A percentile compares a stretch with the other conserved stretches of the same genome.
Conservation (phyloP, 2,113 vertebrate genomes). For the Bagarius yarrelli region DNA sequence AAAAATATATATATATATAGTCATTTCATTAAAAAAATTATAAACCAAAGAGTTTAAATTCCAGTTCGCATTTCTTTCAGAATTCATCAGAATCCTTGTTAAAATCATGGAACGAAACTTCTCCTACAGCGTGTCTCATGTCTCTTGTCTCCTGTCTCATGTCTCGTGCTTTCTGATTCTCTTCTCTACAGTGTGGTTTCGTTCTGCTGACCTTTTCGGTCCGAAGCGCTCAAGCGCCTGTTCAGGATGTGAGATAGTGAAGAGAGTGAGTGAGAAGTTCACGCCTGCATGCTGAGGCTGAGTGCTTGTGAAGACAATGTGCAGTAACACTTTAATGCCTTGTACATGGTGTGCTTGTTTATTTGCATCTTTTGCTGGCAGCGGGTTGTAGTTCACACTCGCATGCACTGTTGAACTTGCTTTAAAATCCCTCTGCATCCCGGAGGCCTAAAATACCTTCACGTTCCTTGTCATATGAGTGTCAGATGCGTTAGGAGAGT, state of each 20-base stretch:
- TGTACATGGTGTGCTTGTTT: neutral
- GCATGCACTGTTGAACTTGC: slow-evolving; percentile 17
- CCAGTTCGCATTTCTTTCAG: neutral
- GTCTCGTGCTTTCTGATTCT: neutral
- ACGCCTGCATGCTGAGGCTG: slow-evolving; percentile 30
- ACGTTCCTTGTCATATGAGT: slow-evolving; percentile 39
- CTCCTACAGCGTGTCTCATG: neutral
- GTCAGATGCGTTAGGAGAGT: slow-evolving; percentile 52
- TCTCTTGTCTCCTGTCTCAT: neutral
- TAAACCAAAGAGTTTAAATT: neutral
- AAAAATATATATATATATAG: no score
- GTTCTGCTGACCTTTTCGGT: slow-evolving; percentile 55
- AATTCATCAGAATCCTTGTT: neutral
- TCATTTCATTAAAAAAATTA: no score
- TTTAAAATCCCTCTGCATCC: slow-evolving; percentile 27
- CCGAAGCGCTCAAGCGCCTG: slow-evolving; percentile 36
- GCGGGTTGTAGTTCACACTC: neutral
- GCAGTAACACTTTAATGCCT: slow-evolving; percentile 15
- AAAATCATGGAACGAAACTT: neutral
- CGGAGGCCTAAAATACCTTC: slow-evolving; percentile 37
- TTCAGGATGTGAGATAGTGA: slow-evolving; percentile 54
- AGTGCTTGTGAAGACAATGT: slow-evolving; percentile 9
- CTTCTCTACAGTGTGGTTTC: slow-evolving; percentile 47
- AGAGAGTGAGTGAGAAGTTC: slow-evolving; percentile 34
- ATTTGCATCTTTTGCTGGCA: neutral